phyloP scores from a whole-genome alignment of 2,888 invertebrate genomes.

The Conomelus anceps region DNA sequence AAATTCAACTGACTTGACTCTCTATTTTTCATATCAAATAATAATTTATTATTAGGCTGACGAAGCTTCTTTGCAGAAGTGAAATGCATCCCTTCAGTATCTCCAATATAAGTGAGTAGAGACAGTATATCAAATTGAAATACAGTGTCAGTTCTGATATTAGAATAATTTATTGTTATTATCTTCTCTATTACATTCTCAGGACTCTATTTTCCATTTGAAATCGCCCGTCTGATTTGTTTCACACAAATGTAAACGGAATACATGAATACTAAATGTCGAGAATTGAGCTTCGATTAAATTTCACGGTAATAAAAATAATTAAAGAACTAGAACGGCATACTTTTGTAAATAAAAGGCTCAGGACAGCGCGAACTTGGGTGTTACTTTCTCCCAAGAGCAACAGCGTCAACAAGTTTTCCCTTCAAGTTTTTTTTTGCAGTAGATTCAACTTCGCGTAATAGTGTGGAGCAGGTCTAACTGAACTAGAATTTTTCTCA shows the following conservation, averaged over 20 bases:
- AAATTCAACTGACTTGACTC: too few species aligned
- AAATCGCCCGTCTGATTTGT: background rate
- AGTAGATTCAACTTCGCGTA: background rate
- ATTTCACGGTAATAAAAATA: background rate
- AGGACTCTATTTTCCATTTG: too few species aligned
- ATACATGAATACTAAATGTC: background rate
- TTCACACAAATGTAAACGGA: background rate
- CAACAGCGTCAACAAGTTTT: background rate
- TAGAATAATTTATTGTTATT: too few species aligned
- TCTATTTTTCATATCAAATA: too few species aligned
- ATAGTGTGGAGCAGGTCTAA: background rate
- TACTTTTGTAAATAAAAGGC: background rate
- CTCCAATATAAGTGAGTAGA: too few species aligned
- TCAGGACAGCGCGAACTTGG: background rate
- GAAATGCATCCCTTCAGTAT: too few species aligned
- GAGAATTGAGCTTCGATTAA: background rate
- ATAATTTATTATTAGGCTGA: too few species aligned
- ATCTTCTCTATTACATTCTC: too few species aligned
- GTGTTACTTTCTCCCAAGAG: background rate
- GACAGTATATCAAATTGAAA: too few species aligned
- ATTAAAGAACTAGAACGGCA: background rate
- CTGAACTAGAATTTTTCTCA: background rate
- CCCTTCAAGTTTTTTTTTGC: background rate
- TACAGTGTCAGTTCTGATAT: too few species aligned
- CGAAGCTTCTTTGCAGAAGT: too few species aligned